Evolutionary conservation across 2,113 vertebrate genomes (phyloP).

Genomic region (Calonectris borealis): DNA sequence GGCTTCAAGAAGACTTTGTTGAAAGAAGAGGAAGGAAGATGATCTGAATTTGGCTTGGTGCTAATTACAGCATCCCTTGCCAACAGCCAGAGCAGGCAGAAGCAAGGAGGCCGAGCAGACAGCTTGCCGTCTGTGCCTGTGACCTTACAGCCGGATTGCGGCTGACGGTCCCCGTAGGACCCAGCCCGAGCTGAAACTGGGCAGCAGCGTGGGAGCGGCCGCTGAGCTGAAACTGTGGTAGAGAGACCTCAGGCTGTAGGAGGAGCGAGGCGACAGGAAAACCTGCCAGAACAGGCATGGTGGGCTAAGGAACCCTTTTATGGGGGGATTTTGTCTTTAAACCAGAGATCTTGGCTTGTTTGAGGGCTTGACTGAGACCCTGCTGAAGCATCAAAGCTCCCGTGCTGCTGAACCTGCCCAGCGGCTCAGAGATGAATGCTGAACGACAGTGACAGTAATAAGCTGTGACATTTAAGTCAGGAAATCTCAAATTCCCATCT

Average conservation of each 20-base stretch:
- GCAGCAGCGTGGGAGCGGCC: background rate
- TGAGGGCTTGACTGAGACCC: background rate
- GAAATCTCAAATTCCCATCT: conserved; percentile 35
- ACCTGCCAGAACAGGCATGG: background rate
- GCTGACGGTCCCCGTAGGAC: accelerated
- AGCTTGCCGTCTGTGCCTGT: background rate
- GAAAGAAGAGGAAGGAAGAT: background rate
- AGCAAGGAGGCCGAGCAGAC: background rate
- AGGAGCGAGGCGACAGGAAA: background rate
- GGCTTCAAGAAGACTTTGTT: background rate
- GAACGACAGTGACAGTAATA: background rate
- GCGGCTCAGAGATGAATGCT: background rate
- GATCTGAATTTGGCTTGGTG: background rate
- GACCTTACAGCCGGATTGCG: accelerated
- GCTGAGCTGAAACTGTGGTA: background rate
- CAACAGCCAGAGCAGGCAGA: background rate
- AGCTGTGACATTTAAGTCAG: background rate
- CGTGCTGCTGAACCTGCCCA: background rate
- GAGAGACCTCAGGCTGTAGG: background rate
- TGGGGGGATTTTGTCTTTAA: background rate
- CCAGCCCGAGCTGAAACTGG: background rate
- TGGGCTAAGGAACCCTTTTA: background rate
- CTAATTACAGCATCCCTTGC: background rate
- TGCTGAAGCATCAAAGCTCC: background rate
- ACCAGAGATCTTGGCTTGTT: background rate